A percentile compares a stretch with the other conserved stretches of the same genome.
These are phyloP conservation scores for Adelognathus sp. DNA, from an alignment of 2,888 invertebrate species.

Conservation along the genomic window DNA sequence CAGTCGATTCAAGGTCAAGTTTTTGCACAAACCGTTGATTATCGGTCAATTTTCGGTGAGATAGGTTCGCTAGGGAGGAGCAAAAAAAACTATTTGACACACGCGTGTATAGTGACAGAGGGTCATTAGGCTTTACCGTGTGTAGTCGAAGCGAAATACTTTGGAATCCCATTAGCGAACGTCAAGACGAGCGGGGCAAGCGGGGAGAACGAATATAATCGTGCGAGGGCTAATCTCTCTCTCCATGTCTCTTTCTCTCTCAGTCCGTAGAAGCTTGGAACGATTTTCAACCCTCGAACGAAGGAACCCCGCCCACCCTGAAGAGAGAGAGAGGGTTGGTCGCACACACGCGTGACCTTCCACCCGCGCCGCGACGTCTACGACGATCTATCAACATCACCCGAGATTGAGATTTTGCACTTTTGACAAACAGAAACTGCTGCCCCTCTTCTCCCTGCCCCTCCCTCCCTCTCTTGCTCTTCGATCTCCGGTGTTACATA, in stretches of 20 bases:
- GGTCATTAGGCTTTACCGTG: neutral
- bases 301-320: too few species aligned
- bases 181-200: too few species aligned
- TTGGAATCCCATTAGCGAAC: conserved; percentile 20
- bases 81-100: neutral
- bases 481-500: neutral
- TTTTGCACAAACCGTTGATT: too few species aligned
- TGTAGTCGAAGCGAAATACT: conserved; percentile 6
- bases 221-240: conserved; percentile 44
- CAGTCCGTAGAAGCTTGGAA: conserved; percentile 45
- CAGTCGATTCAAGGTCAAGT: too few species aligned
- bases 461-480: conserved; percentile 30
- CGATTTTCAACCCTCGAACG: conserved; percentile 58
- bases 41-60: too few species aligned
- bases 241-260: too few species aligned
- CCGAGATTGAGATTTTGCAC: conserved; percentile 69
- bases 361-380: neutral
- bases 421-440: conserved; percentile 65
- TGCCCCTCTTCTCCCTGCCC: neutral
- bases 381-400: conserved; percentile 70
- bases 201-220: neutral
- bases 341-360: neutral
- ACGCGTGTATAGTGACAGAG: conserved; percentile 19
- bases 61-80: neutral
- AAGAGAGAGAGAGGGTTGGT: neutral